Evolutionary conservation across 2,797 vertebrate genomes (phyloP).

Genomic region (Sebastes nivosus): DNA sequence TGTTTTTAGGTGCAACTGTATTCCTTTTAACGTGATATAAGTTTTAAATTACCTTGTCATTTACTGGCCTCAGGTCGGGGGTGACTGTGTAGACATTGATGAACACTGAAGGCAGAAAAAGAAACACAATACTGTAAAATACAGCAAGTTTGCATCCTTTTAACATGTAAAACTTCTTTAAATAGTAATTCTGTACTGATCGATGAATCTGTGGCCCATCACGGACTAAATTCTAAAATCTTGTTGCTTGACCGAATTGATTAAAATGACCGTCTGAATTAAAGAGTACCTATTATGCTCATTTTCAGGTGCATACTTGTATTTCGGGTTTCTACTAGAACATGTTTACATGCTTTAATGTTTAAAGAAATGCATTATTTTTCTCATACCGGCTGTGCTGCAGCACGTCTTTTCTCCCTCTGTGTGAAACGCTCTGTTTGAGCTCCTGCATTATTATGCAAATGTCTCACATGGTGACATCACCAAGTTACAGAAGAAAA

Average conservation of each 20-base stretch:
- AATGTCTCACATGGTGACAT: too few relatives aligned
- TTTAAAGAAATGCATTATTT: too few relatives aligned
- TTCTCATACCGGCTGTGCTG: too few relatives aligned
- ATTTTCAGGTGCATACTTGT: too few relatives aligned
- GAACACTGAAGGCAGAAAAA: constrained; percentile 81
- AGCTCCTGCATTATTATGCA: too few relatives aligned
- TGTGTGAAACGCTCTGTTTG: too few relatives aligned
- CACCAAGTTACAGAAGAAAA: too few relatives aligned
- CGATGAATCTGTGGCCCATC: neutral
- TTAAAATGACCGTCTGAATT: neutral
- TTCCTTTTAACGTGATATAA: neutral
- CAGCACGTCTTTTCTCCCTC: too few relatives aligned
- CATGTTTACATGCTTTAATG: too few relatives aligned
- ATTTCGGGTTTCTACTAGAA: too few relatives aligned
- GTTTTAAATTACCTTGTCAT: constrained; percentile 84
- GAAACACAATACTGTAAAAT: constrained; percentile 7
- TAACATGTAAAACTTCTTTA: neutral
- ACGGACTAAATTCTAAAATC: neutral
- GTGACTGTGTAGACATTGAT: constrained; percentile 90
- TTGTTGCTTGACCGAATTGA: neutral
- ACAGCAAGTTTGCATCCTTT: neutral
- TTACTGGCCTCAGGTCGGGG: constrained; percentile 88
- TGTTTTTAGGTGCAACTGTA: neutral
- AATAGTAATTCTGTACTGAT: neutral
- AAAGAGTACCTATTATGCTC: too few relatives aligned